Base-by-base conservation (phyloP, 2,113 vertebrate species). In the Eulemur macaco region DNA sequence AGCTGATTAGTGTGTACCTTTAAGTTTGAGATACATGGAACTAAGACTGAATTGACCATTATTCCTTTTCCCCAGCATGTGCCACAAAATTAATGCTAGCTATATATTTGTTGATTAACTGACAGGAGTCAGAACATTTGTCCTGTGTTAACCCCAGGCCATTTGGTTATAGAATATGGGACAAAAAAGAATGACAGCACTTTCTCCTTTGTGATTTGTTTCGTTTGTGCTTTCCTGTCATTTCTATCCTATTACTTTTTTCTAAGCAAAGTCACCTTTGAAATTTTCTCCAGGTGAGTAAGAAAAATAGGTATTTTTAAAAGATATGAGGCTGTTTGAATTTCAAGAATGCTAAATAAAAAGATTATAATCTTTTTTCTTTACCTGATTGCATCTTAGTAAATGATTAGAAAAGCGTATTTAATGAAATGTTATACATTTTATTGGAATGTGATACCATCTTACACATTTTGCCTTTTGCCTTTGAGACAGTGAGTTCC, bases 251-350 rank as follows among this genome's bases (percentile, higher is more conserved):
- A 47, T 31, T 21, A 66, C 15, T n/a, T 63, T 69, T 95, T 81
- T 81, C 25, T 9, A 71, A 94, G 76, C 63, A 96, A 88, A 90
- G 95, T 92, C 93, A 96, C 71, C 85, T 97, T 97, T 96, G 80
- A 95, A 97, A 92, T 95, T 94, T 95, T 97, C 80, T 95, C 91
- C 47, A 95, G 52, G n/a, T 96, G 76, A 96, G 68, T 88, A 94
- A 95, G 91, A 90, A 96, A 92, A 91, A 86, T 25, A n/a, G 29
- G 78, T 64, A 90, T 50, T 94, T 96, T 71, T 5, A 60, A 84
- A 84, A 81, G 69, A 77, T 92, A 45, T 95, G 39, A 92, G 68
- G 34, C 81, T 39, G 15, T 92, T 95, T 97, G 76, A 92, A 95
- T 56, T 97, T 96, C 37, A 63, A 76, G 58, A 17, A 92, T 50